Evolutionary conservation across 1,140 invertebrate species (phyloP).

Genomic region (Heliothis subflexa): DNA sequence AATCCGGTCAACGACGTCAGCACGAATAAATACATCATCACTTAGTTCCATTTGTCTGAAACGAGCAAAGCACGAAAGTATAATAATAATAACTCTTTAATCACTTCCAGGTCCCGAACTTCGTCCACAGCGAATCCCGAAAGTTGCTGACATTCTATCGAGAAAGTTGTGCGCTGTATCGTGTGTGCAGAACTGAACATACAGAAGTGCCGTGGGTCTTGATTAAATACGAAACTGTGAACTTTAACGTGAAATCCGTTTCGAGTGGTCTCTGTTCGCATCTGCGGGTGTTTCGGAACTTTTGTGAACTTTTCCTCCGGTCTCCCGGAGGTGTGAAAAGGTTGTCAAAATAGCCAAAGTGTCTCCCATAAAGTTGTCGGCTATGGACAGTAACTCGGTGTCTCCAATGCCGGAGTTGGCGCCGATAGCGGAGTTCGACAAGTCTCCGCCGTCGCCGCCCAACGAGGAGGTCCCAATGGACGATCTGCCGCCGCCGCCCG

Average conservation of each 20-base stretch:
- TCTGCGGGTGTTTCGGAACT: slow-evolving; percentile 10
- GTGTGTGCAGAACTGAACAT: not conserved
- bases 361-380: slow-evolving; percentile 86
- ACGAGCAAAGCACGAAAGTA: slow-evolving; percentile 44
- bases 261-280: slow-evolving; percentile 5
- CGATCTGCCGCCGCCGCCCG: slow-evolving; percentile 87
- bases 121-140: slow-evolving; percentile 53
- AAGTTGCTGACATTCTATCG: slow-evolving; percentile 46
- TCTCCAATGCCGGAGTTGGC: slow-evolving; percentile 88
- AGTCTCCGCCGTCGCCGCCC: slow-evolving; percentile 88
- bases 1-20: slow-evolving; percentile 51
- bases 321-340: slow-evolving; percentile 63
- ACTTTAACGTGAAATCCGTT: slow-evolving; percentile 32
- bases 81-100: slow-evolving; percentile 59
- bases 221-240: slow-evolving; percentile 39
- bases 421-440: slow-evolving; percentile 89
- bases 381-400: slow-evolving; percentile 88
- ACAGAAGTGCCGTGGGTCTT: slow-evolving; percentile 20
- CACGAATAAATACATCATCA: slow-evolving; percentile 32
- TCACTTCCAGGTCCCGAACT: slow-evolving; percentile 65
- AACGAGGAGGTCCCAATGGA: slow-evolving; percentile 88
- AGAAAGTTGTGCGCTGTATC: slow-evolving; percentile 41
- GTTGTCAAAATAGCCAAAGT: slow-evolving; percentile 80
- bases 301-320: slow-evolving; percentile 61
- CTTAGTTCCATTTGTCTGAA: slow-evolving; percentile 28